Base-by-base conservation (phyloP, 2,888 invertebrate species). In the Ephialtes manifestator region DNA sequence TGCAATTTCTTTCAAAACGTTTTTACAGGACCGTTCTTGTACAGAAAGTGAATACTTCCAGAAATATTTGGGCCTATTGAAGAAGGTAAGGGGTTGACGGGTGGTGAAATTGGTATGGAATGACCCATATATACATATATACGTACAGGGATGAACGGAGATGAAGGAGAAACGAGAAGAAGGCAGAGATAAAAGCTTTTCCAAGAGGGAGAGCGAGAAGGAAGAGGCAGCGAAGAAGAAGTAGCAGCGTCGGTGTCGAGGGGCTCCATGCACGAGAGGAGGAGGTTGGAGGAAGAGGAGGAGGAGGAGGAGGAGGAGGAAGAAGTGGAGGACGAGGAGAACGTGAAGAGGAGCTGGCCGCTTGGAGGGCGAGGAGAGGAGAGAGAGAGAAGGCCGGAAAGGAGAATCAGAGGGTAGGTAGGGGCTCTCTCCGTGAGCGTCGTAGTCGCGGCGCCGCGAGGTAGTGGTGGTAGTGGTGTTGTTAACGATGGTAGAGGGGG, bases 401-500 rank as follows among this genome's bases (percentile, higher is more conserved):
- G 81, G 55, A 60, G 58, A 75, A 39, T 39, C 24, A 46, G 35
- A 43, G 67, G 24, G 63, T 31, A 65, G 18, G 31, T 65, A 60
- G 68, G 77, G 81, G 75, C 63, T 68, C 71, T 63, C 63, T 68
- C 71, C 68, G 75, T 63, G 39, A 81, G 82, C 58, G 65, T 67
- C 53, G 81, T 74, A 43, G 70, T 28, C 71, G 75, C 79, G 77
- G 55, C 77, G 53, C 60, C 53, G 81, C 46, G 46, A 63, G 75
- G 71, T 10, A 39, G 55, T 1, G 79, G 11, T 51, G 28, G n/a
- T 51, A 24, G 83, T 51, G 58, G 77, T 55, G 48, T 15, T 74
- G 72, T 67, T 53, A 53, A 76, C 60, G 87, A 67, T 80, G 84
- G 78, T 58, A n/a, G n/a, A n/a, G 63, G 84, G 77, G 55, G 74